Conservation (phyloP, 2,888 invertebrate genomes). For the Drosophila yooni region DNA sequence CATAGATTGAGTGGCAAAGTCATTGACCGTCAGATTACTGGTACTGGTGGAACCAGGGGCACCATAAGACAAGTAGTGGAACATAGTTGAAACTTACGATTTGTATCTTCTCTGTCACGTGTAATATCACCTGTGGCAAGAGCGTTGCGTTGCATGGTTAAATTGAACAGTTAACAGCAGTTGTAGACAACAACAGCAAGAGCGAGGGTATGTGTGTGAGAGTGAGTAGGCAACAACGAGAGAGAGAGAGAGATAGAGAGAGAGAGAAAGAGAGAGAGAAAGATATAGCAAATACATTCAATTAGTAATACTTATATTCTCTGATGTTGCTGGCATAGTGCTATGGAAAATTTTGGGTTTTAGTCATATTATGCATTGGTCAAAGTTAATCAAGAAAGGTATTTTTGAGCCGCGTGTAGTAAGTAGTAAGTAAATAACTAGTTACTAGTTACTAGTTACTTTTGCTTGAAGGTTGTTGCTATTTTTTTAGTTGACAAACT, state of each 20-base stretch:
- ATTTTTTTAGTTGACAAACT: conserved; percentile 22
- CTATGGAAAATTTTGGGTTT: conserved; percentile 48
- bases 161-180: conserved; percentile 19
- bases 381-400: conserved; percentile 76
- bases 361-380: conserved; percentile 51
- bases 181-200: conserved; percentile 25
- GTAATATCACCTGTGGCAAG: conserved; percentile 89
- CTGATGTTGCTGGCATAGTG: conserved; percentile 41
- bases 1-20: conserved; percentile 13
- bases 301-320: conserved; percentile 52
- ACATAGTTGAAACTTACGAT: conserved; percentile 88
- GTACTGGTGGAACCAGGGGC: background rate
- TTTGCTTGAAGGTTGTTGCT: conserved; percentile 31
- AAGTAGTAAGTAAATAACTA: conserved; percentile 6
- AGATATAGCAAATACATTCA: conserved; percentile 43
- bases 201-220: conserved; percentile 7
- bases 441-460: conserved; percentile 13
- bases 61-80: background rate
- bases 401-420: conserved; percentile 68
- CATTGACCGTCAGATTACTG: conserved; percentile 4
- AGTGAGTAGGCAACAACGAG: background rate
- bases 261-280: conserved; percentile 14
- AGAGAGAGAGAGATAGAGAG: conserved; percentile 32
- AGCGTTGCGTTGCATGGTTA: conserved; percentile 23
- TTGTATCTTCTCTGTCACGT: conserved; percentile 90